Evolutionary conservation across 2,113 vertebrate genomes (phyloP), one percentile per base, ranked within the genome.

Genomic region (Cromileptes altivelis): DNA sequence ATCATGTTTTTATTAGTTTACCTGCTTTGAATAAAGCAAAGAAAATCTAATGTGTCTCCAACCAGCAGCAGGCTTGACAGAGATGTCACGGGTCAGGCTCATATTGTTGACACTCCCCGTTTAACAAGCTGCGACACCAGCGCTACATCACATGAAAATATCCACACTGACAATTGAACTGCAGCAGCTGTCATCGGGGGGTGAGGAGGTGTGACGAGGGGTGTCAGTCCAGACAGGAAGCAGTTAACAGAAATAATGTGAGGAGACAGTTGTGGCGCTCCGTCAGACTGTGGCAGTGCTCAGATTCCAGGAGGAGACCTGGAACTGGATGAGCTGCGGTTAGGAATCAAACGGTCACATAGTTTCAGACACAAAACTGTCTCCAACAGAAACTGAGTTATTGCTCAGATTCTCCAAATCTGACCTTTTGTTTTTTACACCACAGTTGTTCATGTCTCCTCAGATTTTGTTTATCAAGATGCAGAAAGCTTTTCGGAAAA

Each of bases 111-210:
- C 82, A 67, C 78, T 0, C 25, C 19, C 56, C 12, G 12, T 70
- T 84, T 81, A 78, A 82, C 75, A 68, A 68, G 73, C 72, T 63
- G 27, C 50, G 6, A 86, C 79, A 70, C 33, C 52, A n/a, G 74
- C 14, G n/a, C 76, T 89, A 61, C 70, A 50, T 89, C 82, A 84
- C 49, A 23, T 13, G 21, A 68, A 85, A 82, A 83, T 72, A 47
- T 60, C 77, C 52, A 45, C 73, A 23, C 52, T 85, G 86, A 89
- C 82, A 81, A 82, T 78, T 67, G 78, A 80, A 84, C 25, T 82
- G 77, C 78, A 68, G 78, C 93, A 94, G 92, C 91, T 94, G 90
- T 91, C 83, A 40, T 60, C 70, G 57, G 60, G 61, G 71, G 85
- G 52, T 71, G 71, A 49, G 15, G 52, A 61, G 53, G 76, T 58